Base-by-base conservation (phyloP, 2,113 vertebrate species). In the Cariama cristata region DNA sequence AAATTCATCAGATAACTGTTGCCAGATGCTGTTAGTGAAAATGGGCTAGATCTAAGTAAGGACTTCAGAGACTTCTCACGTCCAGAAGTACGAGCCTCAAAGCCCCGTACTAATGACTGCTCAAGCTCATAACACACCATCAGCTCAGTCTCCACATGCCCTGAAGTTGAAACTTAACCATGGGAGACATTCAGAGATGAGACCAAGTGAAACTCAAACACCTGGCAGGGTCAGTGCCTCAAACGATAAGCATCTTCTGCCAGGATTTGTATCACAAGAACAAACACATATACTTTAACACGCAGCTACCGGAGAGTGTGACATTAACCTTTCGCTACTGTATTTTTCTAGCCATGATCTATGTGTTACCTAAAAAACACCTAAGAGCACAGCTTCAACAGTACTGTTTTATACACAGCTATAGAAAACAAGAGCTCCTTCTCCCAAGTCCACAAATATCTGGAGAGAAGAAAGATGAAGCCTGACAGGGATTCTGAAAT, bases 41-140 rank as follows among this genome's bases (percentile, higher is more conserved):
- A 85, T 14, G 66, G 81, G 93, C 77, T 96, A 95, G 92, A 96
- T 97, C 77, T 88, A 95, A 96, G 63, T 53, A 96, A 96, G 93
- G 95, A 96, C 96, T 97, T 96, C 88, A 94, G 80, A 90, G 45
- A 72, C 49, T 93, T 93, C 12, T 23, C 47, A 26, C 8, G 10
- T 68, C 53, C 53, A 42, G 23, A 79, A 52, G 16, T 19, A 87
- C 23, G 17, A 92, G n/a, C 12, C 9, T 32, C 42, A 71, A 94
- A 71, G 47, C 26, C 76, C 60, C 1, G 1, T 11, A 47, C 47
- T 56, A 55, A 69, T 28, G 19, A 21, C 27, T 49, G 44, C 24
- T 90, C 28, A 58, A 40, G 14, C 33, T 84, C 28, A 16, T n/a
- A 86, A 73, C 8, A 32, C 21, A 75, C 23, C 9, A 68, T 17